Evolutionary conservation across 2,888 invertebrate genomes (phyloP).

Genomic region (Serrognathus titanus): DNA sequence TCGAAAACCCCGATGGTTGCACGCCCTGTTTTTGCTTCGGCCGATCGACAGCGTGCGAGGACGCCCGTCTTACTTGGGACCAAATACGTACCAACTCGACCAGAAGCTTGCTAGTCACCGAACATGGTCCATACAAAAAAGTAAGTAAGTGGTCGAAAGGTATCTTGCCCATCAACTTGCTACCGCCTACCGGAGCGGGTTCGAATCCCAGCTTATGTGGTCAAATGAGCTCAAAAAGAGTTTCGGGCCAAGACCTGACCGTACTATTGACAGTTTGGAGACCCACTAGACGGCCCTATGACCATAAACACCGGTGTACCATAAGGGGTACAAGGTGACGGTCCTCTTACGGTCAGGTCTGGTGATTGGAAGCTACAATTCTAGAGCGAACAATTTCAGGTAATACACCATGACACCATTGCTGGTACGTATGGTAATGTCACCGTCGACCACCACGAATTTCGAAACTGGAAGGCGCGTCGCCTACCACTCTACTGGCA

Average conservation of each 20-base stretch:
- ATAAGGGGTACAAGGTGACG: too few species aligned
- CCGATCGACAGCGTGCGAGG: constrained; percentile 73
- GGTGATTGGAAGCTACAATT: too few species aligned
- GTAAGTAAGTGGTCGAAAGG: too few species aligned
- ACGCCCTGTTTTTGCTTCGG: constrained; percentile 96
- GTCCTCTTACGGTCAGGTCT: too few species aligned
- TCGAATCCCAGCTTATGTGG: too few species aligned
- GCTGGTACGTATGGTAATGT: constrained; percentile 59
- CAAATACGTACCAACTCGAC: constrained; percentile 63
- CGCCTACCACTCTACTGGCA: constrained; percentile 74
- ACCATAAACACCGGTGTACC: too few species aligned
- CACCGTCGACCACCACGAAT: constrained; percentile 51
- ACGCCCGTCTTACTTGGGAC: constrained; percentile 80
- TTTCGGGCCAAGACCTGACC: too few species aligned
- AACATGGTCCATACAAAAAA: too few species aligned
- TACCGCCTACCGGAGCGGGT: too few species aligned
- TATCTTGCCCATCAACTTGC: too few species aligned
- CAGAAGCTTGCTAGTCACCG: background rate
- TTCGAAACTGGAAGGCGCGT: constrained; percentile 45
- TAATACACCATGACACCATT: constrained; percentile 48
- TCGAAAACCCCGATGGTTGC: constrained; percentile 80
- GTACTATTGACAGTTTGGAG: background rate
- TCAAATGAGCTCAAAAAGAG: too few species aligned
- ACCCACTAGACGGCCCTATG: background rate
- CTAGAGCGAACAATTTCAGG: background rate